Conservation (phyloP, 2,797 vertebrate genomes). For the Iguana delicatissima region DNA sequence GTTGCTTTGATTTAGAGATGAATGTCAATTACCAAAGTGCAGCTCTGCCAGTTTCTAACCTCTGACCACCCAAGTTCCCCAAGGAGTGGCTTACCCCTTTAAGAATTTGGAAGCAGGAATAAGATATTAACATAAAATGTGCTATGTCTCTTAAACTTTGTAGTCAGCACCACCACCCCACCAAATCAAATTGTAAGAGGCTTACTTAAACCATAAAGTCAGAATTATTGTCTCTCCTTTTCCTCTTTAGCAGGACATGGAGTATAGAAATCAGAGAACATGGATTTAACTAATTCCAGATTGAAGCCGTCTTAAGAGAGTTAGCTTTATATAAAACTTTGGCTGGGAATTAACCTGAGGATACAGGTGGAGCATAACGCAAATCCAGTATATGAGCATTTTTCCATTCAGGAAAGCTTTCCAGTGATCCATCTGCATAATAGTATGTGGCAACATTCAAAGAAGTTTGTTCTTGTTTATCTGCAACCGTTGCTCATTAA, state of each 20-base stretch:
- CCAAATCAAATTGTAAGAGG: too few species aligned
- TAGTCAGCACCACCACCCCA: too few species aligned
- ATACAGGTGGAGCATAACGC: not conserved
- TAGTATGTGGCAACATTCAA: not conserved
- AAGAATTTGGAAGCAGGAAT: too few species aligned
- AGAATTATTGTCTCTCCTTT: not conserved
- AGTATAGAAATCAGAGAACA: not conserved
- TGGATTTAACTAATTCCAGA: not conserved
- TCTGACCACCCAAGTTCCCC: not conserved
- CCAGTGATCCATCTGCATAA: not conserved
- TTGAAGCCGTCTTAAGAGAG: not conserved
- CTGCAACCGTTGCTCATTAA: not conserved
- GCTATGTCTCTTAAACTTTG: too few species aligned
- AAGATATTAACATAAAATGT: too few species aligned
- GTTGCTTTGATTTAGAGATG: not conserved
- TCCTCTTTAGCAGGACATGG: not conserved
- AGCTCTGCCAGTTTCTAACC: not conserved
- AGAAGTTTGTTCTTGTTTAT: not conserved
- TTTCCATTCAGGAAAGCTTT: not conserved
- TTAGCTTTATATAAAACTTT: not conserved
- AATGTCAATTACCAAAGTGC: not conserved
- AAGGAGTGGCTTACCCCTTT: not conserved
- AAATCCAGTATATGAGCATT: not conserved
- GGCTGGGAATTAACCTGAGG: not conserved
- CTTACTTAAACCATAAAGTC: too few species aligned